These are phyloP conservation scores for Germaria angustata DNA, from an alignment of 2,888 invertebrate species.

Conservation along the genomic window DNA sequence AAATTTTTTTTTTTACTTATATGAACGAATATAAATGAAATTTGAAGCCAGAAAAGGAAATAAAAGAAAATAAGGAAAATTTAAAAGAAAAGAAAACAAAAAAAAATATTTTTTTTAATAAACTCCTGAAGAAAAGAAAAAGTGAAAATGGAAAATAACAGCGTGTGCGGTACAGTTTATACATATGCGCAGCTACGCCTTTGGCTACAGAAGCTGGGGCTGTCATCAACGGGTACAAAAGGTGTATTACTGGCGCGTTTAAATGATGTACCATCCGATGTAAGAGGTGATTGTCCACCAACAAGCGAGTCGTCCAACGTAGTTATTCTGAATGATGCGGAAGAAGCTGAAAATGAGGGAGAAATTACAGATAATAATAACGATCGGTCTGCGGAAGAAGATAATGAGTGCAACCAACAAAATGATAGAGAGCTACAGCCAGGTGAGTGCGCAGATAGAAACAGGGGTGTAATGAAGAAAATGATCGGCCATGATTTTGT, in stretches of 20 bases:
- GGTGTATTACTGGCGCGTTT: not conserved
- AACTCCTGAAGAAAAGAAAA: too few species aligned
- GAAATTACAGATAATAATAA: not conserved
- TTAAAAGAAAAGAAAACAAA: too few species aligned
- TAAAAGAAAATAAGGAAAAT: too few species aligned
- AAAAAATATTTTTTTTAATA: too few species aligned
- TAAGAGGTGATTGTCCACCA: not conserved
- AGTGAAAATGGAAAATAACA: not conserved
- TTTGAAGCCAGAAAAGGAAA: too few species aligned
- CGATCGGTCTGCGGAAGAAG: not conserved
- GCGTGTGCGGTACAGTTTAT: not conserved
- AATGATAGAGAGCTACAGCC: too few species aligned
- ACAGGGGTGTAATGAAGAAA: not conserved
- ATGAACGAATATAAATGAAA: too few species aligned
- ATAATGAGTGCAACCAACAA: not conserved
- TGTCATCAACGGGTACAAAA: too few species aligned
- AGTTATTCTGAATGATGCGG: not conserved
- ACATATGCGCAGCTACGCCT: constrained; percentile 2
- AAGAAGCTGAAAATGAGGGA: not conserved
- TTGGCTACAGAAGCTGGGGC: not conserved
- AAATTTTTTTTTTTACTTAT: too few species aligned
- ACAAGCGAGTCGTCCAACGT: not conserved
- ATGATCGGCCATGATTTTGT: not conserved
- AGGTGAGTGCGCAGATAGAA: too few species aligned
- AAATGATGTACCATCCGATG: not conserved